A percentile compares a stretch with the other conserved stretches of the same genome.
Conservation (phyloP, 2,888 invertebrate genomes). For the Cantharis nigra region DNA sequence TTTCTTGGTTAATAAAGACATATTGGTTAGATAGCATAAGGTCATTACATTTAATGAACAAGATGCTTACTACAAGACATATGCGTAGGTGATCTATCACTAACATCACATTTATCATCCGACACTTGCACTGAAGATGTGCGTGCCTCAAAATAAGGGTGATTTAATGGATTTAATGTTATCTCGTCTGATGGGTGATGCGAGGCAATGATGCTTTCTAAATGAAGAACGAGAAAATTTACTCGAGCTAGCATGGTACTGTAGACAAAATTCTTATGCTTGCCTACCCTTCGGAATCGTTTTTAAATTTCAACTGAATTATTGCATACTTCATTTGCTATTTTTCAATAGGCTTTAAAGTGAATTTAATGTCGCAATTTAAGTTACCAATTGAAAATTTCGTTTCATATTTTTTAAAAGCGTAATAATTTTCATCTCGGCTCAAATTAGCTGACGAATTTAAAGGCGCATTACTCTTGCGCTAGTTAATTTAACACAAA, state of each 20-base stretch:
- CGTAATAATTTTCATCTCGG: not conserved
- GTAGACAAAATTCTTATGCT: not conserved
- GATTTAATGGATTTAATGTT: constrained; percentile 22
- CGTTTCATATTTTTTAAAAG: not conserved
- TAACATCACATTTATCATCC: constrained; percentile 43
- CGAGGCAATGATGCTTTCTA: constrained; percentile 3
- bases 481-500: not conserved
- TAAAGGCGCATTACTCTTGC: not conserved
- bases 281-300: constrained; percentile 6
- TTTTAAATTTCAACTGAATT: constrained; percentile 7
- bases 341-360: constrained; percentile 10
- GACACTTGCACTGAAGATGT: constrained; percentile 20
- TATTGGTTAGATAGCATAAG: constrained; percentile 26
- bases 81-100: constrained; percentile 45
- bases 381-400: not conserved
- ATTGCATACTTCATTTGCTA: constrained; percentile 9
- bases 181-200: constrained; percentile 15
- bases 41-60: constrained; percentile 43
- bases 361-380: constrained; percentile 5
- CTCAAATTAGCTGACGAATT: not conserved
- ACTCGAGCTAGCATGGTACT: constrained; percentile 9
- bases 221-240: constrained; percentile 12
- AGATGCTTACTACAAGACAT: constrained; percentile 40
- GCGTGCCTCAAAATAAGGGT: constrained; percentile 12
- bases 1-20: constrained; percentile 14